phyloP scores from a whole-genome alignment of 1,140 invertebrate genomes.

The Pachypsylla venusta region DNA sequence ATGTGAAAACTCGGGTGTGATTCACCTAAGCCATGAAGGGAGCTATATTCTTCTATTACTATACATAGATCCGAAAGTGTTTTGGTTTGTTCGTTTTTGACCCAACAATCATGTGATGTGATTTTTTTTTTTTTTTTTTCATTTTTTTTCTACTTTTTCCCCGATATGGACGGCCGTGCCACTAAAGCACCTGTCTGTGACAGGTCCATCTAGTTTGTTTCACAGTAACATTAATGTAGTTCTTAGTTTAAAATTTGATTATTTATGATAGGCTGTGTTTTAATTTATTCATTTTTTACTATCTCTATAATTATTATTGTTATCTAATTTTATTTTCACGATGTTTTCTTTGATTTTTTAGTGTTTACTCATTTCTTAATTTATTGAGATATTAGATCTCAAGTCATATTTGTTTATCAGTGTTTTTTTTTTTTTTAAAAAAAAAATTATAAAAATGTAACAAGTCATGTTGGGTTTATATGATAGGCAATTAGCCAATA shows the following conservation, averaged over 20 bases:
- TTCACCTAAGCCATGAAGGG: no score
- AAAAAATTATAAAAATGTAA: not conserved
- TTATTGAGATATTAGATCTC: not conserved
- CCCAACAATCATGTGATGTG: not conserved
- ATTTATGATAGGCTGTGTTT: slow-evolving; percentile 8
- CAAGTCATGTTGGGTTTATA: not conserved
- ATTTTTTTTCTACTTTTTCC: not conserved
- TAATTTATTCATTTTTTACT: no score
- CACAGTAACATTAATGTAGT: not conserved
- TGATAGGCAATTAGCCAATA: not conserved
- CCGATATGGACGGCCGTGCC: no score
- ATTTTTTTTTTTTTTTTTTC: not conserved
- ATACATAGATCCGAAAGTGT: no score
- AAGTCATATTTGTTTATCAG: not conserved
- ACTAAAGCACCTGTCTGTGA: no score
- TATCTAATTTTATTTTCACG: slow-evolving; percentile 2
- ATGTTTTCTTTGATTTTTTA: not conserved
- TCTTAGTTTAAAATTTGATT: not conserved
- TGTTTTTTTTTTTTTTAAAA: not conserved
- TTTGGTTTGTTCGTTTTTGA: not conserved
- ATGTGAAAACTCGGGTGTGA: no score
- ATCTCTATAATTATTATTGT: slow-evolving; percentile 1
- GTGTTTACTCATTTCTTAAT: not conserved
- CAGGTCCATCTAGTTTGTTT: no score
- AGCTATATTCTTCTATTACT: no score